A percentile compares a stretch with the other conserved stretches of the same genome.
Conservation (phyloP, 2,888 invertebrate species). For the Amphimallon solstitiale region DNA sequence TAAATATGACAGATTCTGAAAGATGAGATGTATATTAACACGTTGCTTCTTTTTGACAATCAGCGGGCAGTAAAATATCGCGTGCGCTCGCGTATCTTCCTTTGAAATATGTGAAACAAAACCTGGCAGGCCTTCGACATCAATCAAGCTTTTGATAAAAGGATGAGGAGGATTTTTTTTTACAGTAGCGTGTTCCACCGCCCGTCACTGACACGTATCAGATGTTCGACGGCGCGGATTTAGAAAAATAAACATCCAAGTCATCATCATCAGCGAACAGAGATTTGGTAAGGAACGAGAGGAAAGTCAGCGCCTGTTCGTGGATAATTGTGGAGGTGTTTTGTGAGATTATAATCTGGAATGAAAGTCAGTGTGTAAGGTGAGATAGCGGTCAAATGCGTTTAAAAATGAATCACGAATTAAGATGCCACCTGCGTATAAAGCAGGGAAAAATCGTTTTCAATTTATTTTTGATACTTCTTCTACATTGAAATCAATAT, state of each 20-base stretch:
- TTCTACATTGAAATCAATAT: too few species aligned
- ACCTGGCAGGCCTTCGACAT: constrained; percentile 24
- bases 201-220: constrained; percentile 31
- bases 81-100: background rate
- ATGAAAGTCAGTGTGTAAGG: too few species aligned
- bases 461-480: too few species aligned
- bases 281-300: background rate
- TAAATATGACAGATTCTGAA: too few species aligned
- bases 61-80: background rate
- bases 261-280: constrained; percentile 28
- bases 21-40: too few species aligned
- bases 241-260: constrained; percentile 27
- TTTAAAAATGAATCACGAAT: too few species aligned
- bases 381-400: too few species aligned
- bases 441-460: too few species aligned
- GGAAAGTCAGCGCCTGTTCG: background rate
- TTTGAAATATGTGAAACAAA: constrained; percentile 29
- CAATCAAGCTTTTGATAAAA: constrained; percentile 38
- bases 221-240: constrained; percentile 21
- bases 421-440: too few species aligned
- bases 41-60: background rate
- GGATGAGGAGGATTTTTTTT: constrained; percentile 12
- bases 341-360: constrained; percentile 7
- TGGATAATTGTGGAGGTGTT: constrained; percentile 11
- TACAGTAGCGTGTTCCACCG: constrained; percentile 21